Evolutionary conservation across 2,113 vertebrate species (phyloP).

Genomic region (Scomber colias): DNA sequence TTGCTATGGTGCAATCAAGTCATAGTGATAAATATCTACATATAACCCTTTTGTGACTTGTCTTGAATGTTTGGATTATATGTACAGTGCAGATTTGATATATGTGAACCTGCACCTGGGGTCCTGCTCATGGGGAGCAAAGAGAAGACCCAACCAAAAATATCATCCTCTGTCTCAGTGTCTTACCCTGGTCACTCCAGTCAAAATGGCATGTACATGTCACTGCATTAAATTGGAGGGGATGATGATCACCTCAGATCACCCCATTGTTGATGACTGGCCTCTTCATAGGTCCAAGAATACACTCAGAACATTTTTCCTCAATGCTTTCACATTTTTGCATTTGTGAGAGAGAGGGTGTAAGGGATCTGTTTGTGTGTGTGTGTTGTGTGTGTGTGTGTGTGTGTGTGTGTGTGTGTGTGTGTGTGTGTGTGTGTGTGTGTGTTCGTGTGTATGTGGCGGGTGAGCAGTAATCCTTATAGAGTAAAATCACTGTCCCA

Average conservation of each 20-base stretch:
- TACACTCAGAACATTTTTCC: constrained; percentile 1
- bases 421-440: constrained; percentile 16
- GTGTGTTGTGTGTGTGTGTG: neutral
- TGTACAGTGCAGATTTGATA: too few relatives aligned
- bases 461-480: constrained; percentile 53
- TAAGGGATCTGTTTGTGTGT: neutral
- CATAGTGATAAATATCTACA: neutral
- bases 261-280: neutral
- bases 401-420: neutral
- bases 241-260: constrained; percentile 17
- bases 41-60: neutral
- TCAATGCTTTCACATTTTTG: neutral
- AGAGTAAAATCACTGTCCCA: constrained; percentile 55
- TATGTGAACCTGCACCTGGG: neutral
- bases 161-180: neutral
- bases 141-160: constrained; percentile 7
- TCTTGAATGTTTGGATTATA: too few relatives aligned
- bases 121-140: neutral
- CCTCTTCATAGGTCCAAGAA: neutral
- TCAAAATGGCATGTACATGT: neutral
- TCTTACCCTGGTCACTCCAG: neutral
- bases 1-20: neutral
- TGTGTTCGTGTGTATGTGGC: neutral
- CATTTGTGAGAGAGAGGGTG: neutral
- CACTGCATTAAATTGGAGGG: neutral